Base-by-base conservation (phyloP, 2,113 vertebrate genomes). In the Ranitomeya imitator region DNA sequence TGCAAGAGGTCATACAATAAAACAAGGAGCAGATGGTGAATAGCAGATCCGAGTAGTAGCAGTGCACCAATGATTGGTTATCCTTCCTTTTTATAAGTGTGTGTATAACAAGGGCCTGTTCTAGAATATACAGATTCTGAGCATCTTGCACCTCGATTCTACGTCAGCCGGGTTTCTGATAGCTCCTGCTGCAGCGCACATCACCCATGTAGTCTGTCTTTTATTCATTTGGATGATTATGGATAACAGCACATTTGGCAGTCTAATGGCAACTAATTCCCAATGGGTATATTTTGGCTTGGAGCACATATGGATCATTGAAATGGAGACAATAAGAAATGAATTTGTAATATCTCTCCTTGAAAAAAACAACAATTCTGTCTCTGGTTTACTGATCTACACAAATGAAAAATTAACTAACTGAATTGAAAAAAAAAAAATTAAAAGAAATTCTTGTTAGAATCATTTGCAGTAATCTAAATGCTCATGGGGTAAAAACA, bases 1-100 rank as follows among this genome's bases (percentile, higher is more conserved):
- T 83, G 81, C 81, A 63, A 83, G 57, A 63, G 63, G 81, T n/a
- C 81, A 65, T 61, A 19, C 37, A 23, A 67, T 83, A 67, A 67
- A 67, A 69, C 61, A 69, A 6, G 21, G n/a, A 69, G 60, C 80
- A 83, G 81, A 69, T 83, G 61, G 81, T 23, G 65, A 52, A 67
- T 69, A 26, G 61, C 81, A 83, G 61, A 21, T 15, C 80, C 51
- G 18, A 51, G 63, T 14, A 8, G 19, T 7, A 26, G 37, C 37
- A 12, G 79, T 13, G 26, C 12, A 10, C 3, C 79, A 21, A 61
- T 59, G 59, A 54, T 26, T 69, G 45, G 81, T 52, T 37, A 52
- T 67, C 19, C 63, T 67, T 83, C 23, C 4, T 51, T 7, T 21
- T 65, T 51, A 23, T 4, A 51, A 23, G 19, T 26, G 59, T 26